Conservation (phyloP, 1,140 invertebrate species). For the Arion vulgaris region DNA sequence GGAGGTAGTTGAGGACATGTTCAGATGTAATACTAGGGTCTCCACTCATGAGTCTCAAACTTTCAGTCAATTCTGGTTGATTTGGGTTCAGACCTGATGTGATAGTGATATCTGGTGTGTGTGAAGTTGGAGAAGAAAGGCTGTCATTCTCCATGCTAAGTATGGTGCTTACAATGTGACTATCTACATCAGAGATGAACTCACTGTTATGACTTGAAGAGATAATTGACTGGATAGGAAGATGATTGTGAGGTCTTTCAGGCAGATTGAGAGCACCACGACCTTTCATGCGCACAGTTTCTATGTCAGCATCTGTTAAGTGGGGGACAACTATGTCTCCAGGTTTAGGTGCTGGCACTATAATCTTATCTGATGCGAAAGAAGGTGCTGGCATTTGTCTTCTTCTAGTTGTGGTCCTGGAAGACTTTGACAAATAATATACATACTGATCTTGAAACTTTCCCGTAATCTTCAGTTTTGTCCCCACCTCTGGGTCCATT, state of each 20-base stretch:
- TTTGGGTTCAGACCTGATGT: slow-evolving; percentile 42
- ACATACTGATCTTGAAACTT: slow-evolving; percentile 68
- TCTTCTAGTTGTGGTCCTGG: slow-evolving; percentile 55
- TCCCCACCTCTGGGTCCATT: slow-evolving; percentile 54
- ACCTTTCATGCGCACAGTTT: slow-evolving; percentile 55
- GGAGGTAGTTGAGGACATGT: slow-evolving; percentile 52
- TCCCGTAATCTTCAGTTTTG: slow-evolving; percentile 68
- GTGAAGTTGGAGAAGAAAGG: slow-evolving; percentile 42
- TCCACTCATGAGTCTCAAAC: slow-evolving; percentile 51
- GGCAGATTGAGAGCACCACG: slow-evolving; percentile 35
- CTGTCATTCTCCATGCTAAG: slow-evolving; percentile 66
- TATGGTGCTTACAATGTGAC: slow-evolving; percentile 66
- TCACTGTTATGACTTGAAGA: slow-evolving; percentile 19
- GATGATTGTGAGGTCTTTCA: slow-evolving; percentile 23
- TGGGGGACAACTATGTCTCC: slow-evolving; percentile 68
- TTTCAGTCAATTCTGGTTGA: slow-evolving; percentile 41
- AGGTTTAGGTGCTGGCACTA: slow-evolving; percentile 59
- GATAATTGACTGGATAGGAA: neutral
- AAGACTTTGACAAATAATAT: slow-evolving; percentile 65
- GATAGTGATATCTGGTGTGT: slow-evolving; percentile 38
- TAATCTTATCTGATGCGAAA: slow-evolving; percentile 44
- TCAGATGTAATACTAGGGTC: slow-evolving; percentile 57
- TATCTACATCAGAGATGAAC: slow-evolving; percentile 57
- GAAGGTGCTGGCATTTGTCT: slow-evolving; percentile 42
- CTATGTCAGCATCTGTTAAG: slow-evolving; percentile 67